Base-by-base conservation (phyloP, 2,113 vertebrate species). In the Polypterus bichir region DNA sequence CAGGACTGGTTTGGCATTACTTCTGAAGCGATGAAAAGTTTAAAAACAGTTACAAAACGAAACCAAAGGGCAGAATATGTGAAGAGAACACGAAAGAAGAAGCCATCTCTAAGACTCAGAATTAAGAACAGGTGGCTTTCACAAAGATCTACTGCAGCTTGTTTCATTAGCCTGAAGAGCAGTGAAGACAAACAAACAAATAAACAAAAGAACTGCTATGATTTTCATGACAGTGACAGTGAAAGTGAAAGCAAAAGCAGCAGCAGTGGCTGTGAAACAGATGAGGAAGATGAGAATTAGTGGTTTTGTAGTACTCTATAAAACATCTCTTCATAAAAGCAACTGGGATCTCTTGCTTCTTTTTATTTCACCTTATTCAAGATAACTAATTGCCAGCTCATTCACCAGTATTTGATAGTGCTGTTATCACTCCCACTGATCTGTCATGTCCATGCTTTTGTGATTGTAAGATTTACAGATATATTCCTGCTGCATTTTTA, bases 1-100 rank as follows among this genome's bases (percentile, higher is more conserved):
- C 27, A 96, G 92, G 93, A 97, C 4, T 97, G 93, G 92, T 97
- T 96, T 54, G 84, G 92, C 61, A 77, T 92, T 2, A 90, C 83
- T 65, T 86, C 88, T 27, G 88, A 86, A 1, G 87, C 88, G 9
- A 90, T 82, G 11, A 91, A 89, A 73, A 91, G 88, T 68, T 90
- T 92, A 68, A 87, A 89, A 72, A 90, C 89, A 75, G 79, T 89
- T n/a, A 83, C 91, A 65, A 93, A 89, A 77, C 86, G 73, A 58
- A 88, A 87, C 68, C 75, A 85, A 68, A 88, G 76, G 66, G 83
- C 86, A 59, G 72, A 80, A 27, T 65, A 75, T 62, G 83, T 76
- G 64, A 86, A 53, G 71, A 80, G 72, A 69, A 79, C 73, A 9
- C 69, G 69, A 7, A 80, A 81, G 61, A 82, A 80, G 60, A 71